phyloP scores from a whole-genome alignment of 2,113 vertebrate species.

The Sebastes fasciatus region DNA sequence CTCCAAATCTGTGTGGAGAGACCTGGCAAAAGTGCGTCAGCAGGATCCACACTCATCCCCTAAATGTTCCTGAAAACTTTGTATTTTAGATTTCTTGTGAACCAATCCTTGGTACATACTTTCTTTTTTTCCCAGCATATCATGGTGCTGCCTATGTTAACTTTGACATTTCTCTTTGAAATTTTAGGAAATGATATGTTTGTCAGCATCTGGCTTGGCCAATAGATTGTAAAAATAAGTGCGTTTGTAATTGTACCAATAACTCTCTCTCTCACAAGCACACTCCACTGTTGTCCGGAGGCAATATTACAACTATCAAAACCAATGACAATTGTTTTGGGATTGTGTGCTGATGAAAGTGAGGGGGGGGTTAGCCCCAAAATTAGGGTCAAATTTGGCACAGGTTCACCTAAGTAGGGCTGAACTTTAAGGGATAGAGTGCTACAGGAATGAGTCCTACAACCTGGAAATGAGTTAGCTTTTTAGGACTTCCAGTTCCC shows the following conservation, averaged over 20 bases:
- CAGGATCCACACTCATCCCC: conserved; percentile 10
- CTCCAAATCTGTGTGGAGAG: conserved; percentile 12
- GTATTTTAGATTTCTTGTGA: background rate
- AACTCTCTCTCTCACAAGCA: background rate
- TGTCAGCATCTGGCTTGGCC: too few relatives aligned
- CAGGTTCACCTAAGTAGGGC: too few relatives aligned
- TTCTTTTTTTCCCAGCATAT: conserved; percentile 21
- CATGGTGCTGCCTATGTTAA: background rate
- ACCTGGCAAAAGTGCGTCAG: conserved; percentile 18
- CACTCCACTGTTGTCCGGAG: background rate
- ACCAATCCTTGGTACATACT: background rate
- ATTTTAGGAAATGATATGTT: too few relatives aligned
- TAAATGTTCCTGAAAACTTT: conserved; percentile 15
- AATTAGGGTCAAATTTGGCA: too few relatives aligned
- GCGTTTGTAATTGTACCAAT: background rate
- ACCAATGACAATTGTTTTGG: background rate
- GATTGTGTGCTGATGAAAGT: background rate
- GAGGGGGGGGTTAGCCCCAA: too few relatives aligned
- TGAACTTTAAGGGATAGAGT: too few relatives aligned
- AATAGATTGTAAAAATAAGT: background rate
- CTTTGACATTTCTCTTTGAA: background rate
- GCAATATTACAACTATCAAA: background rate
- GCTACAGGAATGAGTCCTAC: too few relatives aligned
- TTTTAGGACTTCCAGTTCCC: too few relatives aligned
- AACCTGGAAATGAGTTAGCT: too few relatives aligned